Evolutionary conservation across 2,888 invertebrate genomes (phyloP), one percentile per base, ranked within the genome.

Genomic region (Iselma pallidipennis): DNA sequence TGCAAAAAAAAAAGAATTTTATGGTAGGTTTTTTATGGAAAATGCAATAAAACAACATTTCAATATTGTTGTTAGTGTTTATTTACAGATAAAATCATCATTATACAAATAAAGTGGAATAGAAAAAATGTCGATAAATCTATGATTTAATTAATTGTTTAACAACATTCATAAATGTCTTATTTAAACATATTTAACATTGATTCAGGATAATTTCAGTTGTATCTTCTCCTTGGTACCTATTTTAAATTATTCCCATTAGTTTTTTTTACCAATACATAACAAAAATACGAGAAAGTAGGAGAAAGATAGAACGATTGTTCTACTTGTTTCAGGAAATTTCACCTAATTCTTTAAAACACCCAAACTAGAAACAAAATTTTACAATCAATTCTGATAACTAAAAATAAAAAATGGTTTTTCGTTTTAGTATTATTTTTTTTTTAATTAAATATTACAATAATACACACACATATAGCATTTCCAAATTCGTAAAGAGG

Each of bases 101-200:
- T 67, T 49, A 66, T 59, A 61, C 65, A 66, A 68, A 69, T 70
- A 63, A 69, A 70, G 59, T 59, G 68, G 59, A 61, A 63, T 71
- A 70, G 69, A 70, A 73, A 73, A 72, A 68, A 71, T 66, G 61
- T 66, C 59, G 53, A 71, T 72, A 73, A 71, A 72, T 67, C 65
- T 71, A 70, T 69, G 61, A 66, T 50, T 57, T 59, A 62, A 54
- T 21, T 37, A 56, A n/a, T n/a, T 58, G 55, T 55, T 63, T 70
- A 73, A 72, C 71, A 74, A 73, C 73, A 74, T 72, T 67, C 65
- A 73, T 72, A 71, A 45, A 57, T 57, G 65, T 69, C 69, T 70
- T 70, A 69, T 70, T 72, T 61, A 66, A 71, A 72, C 65, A 63
- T 71, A 66, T n/a, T 66, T 61, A 73, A 74, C 72, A 73, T 71